phyloP scores from a whole-genome alignment of 1,140 invertebrate genomes.

The Calephelis virginiensis region DNA sequence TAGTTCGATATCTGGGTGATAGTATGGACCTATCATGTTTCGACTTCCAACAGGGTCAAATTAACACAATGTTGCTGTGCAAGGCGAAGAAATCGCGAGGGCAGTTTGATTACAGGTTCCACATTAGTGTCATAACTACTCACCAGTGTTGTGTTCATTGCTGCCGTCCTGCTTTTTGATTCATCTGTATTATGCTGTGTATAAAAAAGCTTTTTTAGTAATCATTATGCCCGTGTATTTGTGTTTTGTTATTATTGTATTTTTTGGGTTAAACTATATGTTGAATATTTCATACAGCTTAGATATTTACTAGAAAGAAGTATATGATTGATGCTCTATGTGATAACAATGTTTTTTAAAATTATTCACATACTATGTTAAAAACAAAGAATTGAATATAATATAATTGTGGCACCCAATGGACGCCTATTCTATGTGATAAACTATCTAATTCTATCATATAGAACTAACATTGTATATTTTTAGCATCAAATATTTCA shows the following conservation, averaged over 20 bases:
- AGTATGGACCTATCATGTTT: slow-evolving; percentile 89
- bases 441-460: too few species aligned
- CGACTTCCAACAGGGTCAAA: slow-evolving; percentile 90
- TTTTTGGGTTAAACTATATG: slow-evolving; percentile 6
- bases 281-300: not conserved
- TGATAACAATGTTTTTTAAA: too few species aligned
- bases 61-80: slow-evolving; percentile 81
- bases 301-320: too few species aligned
- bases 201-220: slow-evolving; percentile 44
- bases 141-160: slow-evolving; percentile 74
- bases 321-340: too few species aligned
- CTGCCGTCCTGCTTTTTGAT: slow-evolving; percentile 68
- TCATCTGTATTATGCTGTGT: slow-evolving; percentile 44
- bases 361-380: too few species aligned
- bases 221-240: slow-evolving; percentile 35
- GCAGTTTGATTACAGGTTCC: slow-evolving; percentile 83
- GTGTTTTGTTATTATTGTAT: slow-evolving; percentile 21
- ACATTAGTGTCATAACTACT: slow-evolving; percentile 62
- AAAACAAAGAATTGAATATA: too few species aligned
- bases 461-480: too few species aligned
- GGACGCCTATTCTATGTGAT: too few species aligned
- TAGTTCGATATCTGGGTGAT: slow-evolving; percentile 87
- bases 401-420: too few species aligned
- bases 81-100: slow-evolving; percentile 83
- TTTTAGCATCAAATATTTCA: too few species aligned